phyloP scores from a whole-genome alignment of 2,888 invertebrate genomes.

The Scaptodrosophila latifasciaeformis region DNA sequence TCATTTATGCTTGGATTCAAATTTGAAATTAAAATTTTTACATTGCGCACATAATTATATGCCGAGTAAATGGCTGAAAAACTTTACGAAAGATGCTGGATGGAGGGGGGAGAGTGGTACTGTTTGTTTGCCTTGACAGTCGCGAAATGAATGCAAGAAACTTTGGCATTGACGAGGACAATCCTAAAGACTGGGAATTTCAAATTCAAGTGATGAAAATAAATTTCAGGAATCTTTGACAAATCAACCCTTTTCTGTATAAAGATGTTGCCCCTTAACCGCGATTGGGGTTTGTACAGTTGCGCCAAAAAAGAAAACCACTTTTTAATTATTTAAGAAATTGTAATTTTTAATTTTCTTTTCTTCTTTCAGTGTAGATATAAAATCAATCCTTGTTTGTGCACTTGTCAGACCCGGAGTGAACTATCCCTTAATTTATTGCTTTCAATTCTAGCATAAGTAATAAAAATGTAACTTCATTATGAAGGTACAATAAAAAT shows the following conservation, averaged over 20 bases:
- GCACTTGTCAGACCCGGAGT: too few species aligned
- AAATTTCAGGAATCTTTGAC: too few species aligned
- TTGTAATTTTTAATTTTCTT: too few species aligned
- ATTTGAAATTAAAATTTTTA: slow-evolving; percentile 74
- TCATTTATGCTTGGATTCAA: slow-evolving; percentile 34
- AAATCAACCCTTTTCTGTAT: too few species aligned
- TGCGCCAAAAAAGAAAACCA: not conserved
- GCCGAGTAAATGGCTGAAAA: slow-evolving; percentile 26
- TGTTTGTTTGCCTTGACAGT: too few species aligned
- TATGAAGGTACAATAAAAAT: not conserved
- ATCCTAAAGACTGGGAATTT: slow-evolving; percentile 12
- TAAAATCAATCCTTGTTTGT: too few species aligned
- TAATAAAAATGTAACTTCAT: not conserved
- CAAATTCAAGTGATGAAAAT: not conserved
- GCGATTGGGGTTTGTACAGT: not conserved
- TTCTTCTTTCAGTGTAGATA: too few species aligned
- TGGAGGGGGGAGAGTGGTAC: not conserved
- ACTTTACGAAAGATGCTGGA: not conserved
- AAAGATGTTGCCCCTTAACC: not conserved
- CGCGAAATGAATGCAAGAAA: too few species aligned
- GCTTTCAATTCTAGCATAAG: not conserved
- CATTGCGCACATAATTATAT: slow-evolving; percentile 74
- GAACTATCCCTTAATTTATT: too few species aligned
- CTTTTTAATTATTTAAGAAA: not conserved
- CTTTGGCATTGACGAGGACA: not conserved